phyloP scores from a whole-genome alignment of 2,888 invertebrate species.

The Andrena camellia region DNA sequence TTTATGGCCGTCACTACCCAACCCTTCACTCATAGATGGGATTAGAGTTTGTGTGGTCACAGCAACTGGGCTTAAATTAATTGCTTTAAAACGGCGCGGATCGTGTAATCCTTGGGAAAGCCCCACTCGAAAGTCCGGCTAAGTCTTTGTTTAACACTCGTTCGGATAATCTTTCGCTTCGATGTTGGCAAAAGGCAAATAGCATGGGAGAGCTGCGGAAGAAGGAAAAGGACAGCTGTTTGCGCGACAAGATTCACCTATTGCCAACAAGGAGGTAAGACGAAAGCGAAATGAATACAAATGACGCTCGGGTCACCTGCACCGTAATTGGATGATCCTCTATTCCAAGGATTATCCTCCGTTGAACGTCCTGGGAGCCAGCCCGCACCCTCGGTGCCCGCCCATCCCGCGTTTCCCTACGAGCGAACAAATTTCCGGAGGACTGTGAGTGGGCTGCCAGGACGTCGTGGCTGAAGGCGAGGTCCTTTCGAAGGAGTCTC shows the following conservation, averaged over 20 bases:
- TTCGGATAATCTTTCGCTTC: constrained; percentile 72
- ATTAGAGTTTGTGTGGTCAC: constrained; percentile 41
- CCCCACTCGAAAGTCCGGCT: constrained; percentile 59
- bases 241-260: constrained; percentile 20
- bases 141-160: constrained; percentile 79
- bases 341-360: constrained; percentile 79
- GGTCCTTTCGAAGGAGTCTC: constrained; percentile 68
- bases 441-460: constrained; percentile 30
- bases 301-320: constrained; percentile 80
- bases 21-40: constrained; percentile 28
- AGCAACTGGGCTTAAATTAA: constrained; percentile 66
- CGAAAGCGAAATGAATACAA: constrained; percentile 79
- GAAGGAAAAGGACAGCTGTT: constrained; percentile 27
- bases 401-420: constrained; percentile 67
- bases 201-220: constrained; percentile 22
- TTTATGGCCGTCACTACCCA: not conserved
- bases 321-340: constrained; percentile 82
- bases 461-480: constrained; percentile 23
- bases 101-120: constrained; percentile 70
- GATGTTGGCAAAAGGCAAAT: constrained; percentile 38
- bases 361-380: constrained; percentile 72
- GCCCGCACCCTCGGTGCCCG: constrained; percentile 61
- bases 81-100: constrained; percentile 60
- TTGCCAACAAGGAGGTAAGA: constrained; percentile 63
- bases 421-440: constrained; percentile 67